Evolutionary conservation across 2,888 invertebrate species (phyloP).

Genomic region (Caradrina kadenii): DNA sequence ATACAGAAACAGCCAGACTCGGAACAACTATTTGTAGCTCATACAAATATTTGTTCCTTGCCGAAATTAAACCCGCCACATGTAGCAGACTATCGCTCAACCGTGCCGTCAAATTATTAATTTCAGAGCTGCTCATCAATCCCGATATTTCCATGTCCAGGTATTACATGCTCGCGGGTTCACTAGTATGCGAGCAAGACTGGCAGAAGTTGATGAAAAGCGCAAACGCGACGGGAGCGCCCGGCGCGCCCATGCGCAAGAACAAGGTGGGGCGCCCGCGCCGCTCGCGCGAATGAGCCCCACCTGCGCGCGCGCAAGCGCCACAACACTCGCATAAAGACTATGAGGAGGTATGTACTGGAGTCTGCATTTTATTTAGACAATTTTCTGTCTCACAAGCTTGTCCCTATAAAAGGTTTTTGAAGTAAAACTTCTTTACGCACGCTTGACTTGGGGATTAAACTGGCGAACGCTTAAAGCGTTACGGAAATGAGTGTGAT

Average conservation of each 20-base stretch:
- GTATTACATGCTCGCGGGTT: slow-evolving; percentile 97
- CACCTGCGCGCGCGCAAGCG: slow-evolving; percentile 71
- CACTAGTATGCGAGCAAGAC: slow-evolving; percentile 98
- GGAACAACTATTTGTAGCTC: no score
- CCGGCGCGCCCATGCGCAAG: slow-evolving; percentile 94
- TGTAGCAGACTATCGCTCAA: no score
- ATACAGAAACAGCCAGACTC: no score
- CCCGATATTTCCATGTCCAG: slow-evolving; percentile 73
- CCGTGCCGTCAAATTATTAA: no score
- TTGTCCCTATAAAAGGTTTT: no score
- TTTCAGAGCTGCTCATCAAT: neutral
- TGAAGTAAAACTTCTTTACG: no score
- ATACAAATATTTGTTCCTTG: no score
- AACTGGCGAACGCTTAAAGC: no score
- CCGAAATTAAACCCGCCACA: no score
- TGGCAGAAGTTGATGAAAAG: slow-evolving; percentile 97
- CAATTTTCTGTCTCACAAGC: neutral
- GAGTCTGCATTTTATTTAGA: neutral
- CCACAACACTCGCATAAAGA: slow-evolving; percentile 83
- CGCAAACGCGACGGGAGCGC: slow-evolving; percentile 90
- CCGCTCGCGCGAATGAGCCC: slow-evolving; percentile 96
- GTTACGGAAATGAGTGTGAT: no score
- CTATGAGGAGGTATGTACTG: slow-evolving; percentile 84
- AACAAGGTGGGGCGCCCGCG: slow-evolving; percentile 97
- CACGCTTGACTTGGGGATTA: no score